A percentile compares a stretch with the other conserved stretches of the same genome.
Conservation (phyloP, 2,888 invertebrate species). For the Pseudolycoriella hygida region DNA sequence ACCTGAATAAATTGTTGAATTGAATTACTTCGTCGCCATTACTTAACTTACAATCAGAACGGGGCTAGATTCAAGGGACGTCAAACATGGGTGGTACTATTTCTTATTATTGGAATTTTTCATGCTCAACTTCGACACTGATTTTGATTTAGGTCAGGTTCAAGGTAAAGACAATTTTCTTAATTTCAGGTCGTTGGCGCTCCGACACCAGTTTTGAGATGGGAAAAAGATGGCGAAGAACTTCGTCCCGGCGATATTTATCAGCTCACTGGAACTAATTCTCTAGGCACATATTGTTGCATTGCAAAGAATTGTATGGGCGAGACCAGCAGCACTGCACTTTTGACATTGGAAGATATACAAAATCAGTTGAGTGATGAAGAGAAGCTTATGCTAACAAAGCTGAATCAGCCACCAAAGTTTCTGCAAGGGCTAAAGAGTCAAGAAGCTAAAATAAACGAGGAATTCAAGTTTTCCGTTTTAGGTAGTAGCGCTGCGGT, state of each 20-base stretch:
- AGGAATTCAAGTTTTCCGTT: conserved; percentile 60
- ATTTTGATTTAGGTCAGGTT: too few species aligned
- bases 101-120: too few species aligned
- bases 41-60: too few species aligned
- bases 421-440: conserved; percentile 69
- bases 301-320: conserved; percentile 85
- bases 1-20: too few species aligned
- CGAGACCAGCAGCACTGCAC: conserved; percentile 68
- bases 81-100: too few species aligned
- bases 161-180: too few species aligned
- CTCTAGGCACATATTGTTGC: conserved; percentile 75
- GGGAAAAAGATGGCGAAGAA: conserved; percentile 88
- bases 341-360: conserved; percentile 77
- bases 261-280: conserved; percentile 78
- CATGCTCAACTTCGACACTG: too few species aligned
- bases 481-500: conserved; percentile 37
- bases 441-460: conserved; percentile 65
- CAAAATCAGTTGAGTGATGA: conserved; percentile 78
- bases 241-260: conserved; percentile 84
- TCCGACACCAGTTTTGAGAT: conserved; percentile 69
- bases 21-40: too few species aligned
- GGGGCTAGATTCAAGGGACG: too few species aligned
- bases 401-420: conserved; percentile 68
- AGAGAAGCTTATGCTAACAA: conserved; percentile 42
- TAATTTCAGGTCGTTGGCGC: conserved; percentile 51